These are phyloP conservation scores for Echinarachnius parma DNA, from an alignment of 53 echinoderm and acorn worm genomes.

Conservation along the genomic window DNA sequence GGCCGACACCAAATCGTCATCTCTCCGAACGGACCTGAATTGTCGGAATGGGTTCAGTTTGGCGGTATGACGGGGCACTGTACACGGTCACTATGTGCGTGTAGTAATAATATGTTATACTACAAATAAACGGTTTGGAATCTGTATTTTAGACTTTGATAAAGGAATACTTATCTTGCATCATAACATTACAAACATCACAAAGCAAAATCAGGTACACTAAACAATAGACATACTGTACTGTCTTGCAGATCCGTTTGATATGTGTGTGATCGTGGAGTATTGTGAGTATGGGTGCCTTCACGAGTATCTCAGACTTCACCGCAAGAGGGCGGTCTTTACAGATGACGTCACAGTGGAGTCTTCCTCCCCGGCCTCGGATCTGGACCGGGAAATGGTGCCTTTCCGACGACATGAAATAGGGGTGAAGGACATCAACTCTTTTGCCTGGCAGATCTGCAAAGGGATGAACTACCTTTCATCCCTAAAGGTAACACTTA, in stretches of 20 bases:
- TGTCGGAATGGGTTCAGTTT: too few relatives aligned
- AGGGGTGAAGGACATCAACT: conserved; percentile 57
- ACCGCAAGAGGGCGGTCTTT: conserved; percentile 57
- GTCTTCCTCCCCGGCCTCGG: conserved; percentile 10
- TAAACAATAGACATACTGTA: too few relatives aligned
- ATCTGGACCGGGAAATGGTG: conserved; percentile 1
- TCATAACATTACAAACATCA: too few relatives aligned
- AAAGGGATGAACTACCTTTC: conserved; percentile 94
- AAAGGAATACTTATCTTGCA: too few relatives aligned
- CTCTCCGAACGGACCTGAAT: too few relatives aligned
- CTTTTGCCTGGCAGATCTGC: conserved; percentile 97
- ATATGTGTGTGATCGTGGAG: conserved; percentile 80
- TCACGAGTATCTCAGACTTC: conserved; percentile 66
- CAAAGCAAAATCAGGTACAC: too few relatives aligned
- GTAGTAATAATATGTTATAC: too few relatives aligned
- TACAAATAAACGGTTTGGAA: too few relatives aligned
- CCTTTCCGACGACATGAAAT: conserved; percentile 2
- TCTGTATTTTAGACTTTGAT: too few relatives aligned
- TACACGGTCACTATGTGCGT: too few relatives aligned
- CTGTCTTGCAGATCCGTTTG: conserved; percentile 61
- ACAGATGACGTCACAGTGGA: conserved; percentile 45
- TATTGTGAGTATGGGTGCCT: conserved; percentile 88
- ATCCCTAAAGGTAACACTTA: conserved; percentile 72
- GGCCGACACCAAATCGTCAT: too few relatives aligned
- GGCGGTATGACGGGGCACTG: too few relatives aligned